Conservation (phyloP, 2,113 vertebrate genomes). For the Irena cyanogastra region DNA sequence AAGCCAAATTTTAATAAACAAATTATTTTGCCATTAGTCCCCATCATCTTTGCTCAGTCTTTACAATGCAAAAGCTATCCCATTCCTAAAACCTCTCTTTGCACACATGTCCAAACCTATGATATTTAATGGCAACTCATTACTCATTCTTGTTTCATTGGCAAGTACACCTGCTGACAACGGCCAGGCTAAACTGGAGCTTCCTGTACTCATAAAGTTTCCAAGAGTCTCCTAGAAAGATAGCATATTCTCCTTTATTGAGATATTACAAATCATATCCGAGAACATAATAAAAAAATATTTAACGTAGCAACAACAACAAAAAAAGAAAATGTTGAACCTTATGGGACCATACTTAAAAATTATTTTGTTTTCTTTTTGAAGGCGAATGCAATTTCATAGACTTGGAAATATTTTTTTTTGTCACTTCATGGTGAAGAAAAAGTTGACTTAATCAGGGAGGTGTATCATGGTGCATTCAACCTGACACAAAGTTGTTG, state of each 20-base stretch:
- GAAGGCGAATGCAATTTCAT: neutral
- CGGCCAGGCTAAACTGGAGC: neutral
- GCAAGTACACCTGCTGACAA: neutral
- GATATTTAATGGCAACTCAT: neutral
- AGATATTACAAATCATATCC: neutral
- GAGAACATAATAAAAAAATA: neutral
- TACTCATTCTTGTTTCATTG: neutral
- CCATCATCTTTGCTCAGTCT: neutral
- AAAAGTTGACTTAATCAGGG: neutral
- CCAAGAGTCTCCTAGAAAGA: neutral
- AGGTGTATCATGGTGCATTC: neutral
- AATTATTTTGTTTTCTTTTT: neutral
- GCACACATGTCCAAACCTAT: neutral
- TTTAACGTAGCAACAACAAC: neutral
- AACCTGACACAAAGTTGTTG: neutral
- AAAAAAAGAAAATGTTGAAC: neutral
- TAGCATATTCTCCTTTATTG: neutral
- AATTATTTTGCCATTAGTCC: neutral
- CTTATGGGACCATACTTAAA: neutral
- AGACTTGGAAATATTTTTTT: neutral
- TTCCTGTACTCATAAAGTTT: neutral
- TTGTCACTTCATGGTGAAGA: neutral
- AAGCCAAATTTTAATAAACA: constrained; percentile 13
- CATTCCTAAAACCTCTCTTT: neutral
- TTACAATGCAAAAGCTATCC: neutral